Base-by-base conservation (phyloP, 2,797 vertebrate species). In the Sylvilagus floridanus region DNA sequence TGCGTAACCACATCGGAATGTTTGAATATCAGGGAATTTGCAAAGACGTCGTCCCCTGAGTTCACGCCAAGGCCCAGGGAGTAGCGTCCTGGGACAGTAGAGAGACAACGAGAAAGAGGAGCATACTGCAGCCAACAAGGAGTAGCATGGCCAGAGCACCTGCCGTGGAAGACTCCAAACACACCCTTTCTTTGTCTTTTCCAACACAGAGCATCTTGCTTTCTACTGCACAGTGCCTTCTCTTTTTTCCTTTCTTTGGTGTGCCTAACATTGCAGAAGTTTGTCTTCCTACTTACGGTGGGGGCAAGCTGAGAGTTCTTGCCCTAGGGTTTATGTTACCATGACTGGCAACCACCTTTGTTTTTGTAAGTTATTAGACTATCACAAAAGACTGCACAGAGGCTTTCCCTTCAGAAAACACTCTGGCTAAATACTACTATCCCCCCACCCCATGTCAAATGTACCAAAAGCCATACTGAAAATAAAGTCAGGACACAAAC, bases 301-400 rank as follows among this genome's bases (percentile, higher is more conserved):
- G 26, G 17, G 12, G 26, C 35, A 47, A 32, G 57, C 5, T 35
- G 63, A 78, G 22, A 22, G 69, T 30, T 93, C 37, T 6, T 68
- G 22, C 84, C 72, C 66, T 26, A 54, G 37, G 72, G 14, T 82
- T 66, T n/a, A 62, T 26, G 14, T 14, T 24, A 37, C 42, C 28
- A 50, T 13, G 37, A 47, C 12, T 91, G 84, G 22, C 28, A 73
- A 26, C 26, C 3, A 35, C 50, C 19, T 83, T 30, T 30, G 30
- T 57, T 93, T 93, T 42, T 63, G 30, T 47, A 37, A 30, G 93
- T 73, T 73, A 93, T 60, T 94, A 62, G 95, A 88, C 60, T 26
- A 88, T 60, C 57, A 75, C n/a, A 88, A 71, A 73, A 87, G 26
- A 26, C 26, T 62, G 9, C 5, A 71, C 35, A 85, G 73, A 85